These are phyloP conservation scores for Channa argus DNA, from an alignment of 2,113 vertebrate genomes.

Conservation along the genomic window DNA sequence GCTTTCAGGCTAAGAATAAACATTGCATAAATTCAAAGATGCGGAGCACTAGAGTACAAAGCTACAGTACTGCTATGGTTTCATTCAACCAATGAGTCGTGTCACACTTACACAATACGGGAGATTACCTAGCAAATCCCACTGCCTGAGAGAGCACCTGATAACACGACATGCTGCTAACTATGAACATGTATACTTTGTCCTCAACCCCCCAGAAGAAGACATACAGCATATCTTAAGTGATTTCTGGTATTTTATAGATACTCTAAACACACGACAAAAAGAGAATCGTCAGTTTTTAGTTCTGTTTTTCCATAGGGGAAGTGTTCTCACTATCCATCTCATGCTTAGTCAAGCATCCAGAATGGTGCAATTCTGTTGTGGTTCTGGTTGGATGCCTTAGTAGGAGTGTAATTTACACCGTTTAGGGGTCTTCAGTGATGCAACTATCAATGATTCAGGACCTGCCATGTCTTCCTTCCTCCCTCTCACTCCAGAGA, in stretches of 20 bases:
- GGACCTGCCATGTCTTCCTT: slow-evolving; percentile 26
- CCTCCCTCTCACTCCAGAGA: slow-evolving; percentile 11
- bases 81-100: slow-evolving; percentile 54
- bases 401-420: not conserved
- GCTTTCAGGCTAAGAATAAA: slow-evolving; percentile 73
- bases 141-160: not conserved
- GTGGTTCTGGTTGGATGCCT: slow-evolving; percentile 38
- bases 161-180: slow-evolving; percentile 19
- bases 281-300: not conserved
- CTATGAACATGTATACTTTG: not conserved
- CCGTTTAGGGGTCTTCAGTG: slow-evolving; percentile 43
- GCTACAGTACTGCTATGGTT: slow-evolving; percentile 73
- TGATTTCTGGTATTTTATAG: not conserved
- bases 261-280: not conserved
- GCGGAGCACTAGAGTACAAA: slow-evolving; percentile 69
- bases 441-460: slow-evolving; percentile 41
- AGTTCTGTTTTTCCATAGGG: not conserved
- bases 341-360: slow-evolving; percentile 42
- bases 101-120: slow-evolving; percentile 21
- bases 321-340: slow-evolving; percentile 17
- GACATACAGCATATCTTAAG: not conserved
- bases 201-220: too few species aligned
- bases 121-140: slow-evolving; percentile 32
- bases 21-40: slow-evolving; percentile 65
- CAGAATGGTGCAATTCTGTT: slow-evolving; percentile 19